Evolutionary conservation across 1,140 invertebrate species (phyloP), one percentile per base, ranked within the genome.

Genomic region (Coptotermes formosanus): DNA sequence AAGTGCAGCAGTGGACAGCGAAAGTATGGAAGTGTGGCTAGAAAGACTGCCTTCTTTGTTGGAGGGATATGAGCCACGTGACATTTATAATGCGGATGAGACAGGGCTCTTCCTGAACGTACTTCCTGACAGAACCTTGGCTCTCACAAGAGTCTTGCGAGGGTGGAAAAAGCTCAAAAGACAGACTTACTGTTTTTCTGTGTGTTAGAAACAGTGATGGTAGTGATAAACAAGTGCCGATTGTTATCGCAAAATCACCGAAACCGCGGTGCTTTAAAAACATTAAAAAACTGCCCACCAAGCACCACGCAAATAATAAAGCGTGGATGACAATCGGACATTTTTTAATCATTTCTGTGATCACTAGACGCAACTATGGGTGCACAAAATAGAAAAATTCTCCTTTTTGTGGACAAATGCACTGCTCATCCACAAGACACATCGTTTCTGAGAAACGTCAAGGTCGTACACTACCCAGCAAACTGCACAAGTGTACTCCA

Each of bases 351-450:
- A n/a, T n/a, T n/a, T n/a, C n/a, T n/a, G n/a, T n/a, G n/a, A n/a
- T n/a, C n/a, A n/a, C n/a, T n/a, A n/a, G n/a, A n/a, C n/a, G n/a
- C n/a, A n/a, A n/a, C n/a, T n/a, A n/a, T n/a, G n/a, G n/a, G n/a
- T n/a, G n/a, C n/a, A n/a, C n/a, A n/a, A n/a, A 90, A 90, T 87
- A 85, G 90, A 87, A 91, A 92, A 89, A 91, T 91, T 86, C 86
- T 92, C 19, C 86, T 93, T 59, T 90, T 92, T 86, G 88, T 92
- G 83, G 91, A 93, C 87, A 93, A 92, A 87, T 92, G 90, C 88
- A 87, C 90, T 83, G 89, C 91, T 83, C n/a, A n/a, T n/a, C n/a
- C n/a, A n/a, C n/a, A n/a, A n/a, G n/a, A n/a, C 52, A 55, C 52
- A 55, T 9, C 52, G 19, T 55, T 55, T 55, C 52, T 55, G 9